Percentiles rank a stretch among this genome's conserved stretches.
phyloP scores from a whole-genome alignment of 2,113 vertebrate genomes.

The Azemiops feae region DNA sequence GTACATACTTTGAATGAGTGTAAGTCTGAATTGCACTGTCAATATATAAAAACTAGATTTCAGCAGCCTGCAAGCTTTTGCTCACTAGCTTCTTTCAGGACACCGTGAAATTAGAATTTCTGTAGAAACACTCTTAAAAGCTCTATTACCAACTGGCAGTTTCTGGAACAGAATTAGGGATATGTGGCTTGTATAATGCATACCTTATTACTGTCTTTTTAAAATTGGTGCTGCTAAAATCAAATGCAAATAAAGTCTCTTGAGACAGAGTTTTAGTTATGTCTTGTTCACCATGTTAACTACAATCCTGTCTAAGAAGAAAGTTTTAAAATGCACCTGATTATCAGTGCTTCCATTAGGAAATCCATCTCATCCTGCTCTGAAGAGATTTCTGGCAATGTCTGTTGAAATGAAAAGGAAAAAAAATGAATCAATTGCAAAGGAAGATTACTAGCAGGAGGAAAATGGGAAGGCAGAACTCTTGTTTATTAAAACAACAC shows the following conservation, averaged over 20 bases:
- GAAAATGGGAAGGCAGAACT: background rate
- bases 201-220: background rate
- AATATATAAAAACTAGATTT: background rate
- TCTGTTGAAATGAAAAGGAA: slow-evolving; percentile 66
- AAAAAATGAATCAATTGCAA: slow-evolving; percentile 7
- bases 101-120: background rate
- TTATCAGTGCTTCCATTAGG: slow-evolving; percentile 89
- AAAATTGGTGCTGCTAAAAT: background rate
- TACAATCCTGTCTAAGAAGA: background rate
- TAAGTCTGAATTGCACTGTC: background rate
- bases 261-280: background rate
- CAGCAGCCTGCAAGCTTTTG: background rate
- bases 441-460: background rate
- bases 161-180: background rate
- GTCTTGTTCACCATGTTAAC: background rate
- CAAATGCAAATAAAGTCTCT: background rate
- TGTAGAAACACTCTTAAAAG: background rate
- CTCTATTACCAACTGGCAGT: background rate
- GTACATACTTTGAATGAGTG: background rate
- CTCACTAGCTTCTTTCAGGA: background rate
- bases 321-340: slow-evolving; percentile 73
- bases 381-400: slow-evolving; percentile 90
- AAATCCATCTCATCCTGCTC: slow-evolving; percentile 92
- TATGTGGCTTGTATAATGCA: background rate
- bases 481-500: background rate